phyloP scores from a whole-genome alignment of 2,888 invertebrate genomes.

The Isotomurus palustris region DNA sequence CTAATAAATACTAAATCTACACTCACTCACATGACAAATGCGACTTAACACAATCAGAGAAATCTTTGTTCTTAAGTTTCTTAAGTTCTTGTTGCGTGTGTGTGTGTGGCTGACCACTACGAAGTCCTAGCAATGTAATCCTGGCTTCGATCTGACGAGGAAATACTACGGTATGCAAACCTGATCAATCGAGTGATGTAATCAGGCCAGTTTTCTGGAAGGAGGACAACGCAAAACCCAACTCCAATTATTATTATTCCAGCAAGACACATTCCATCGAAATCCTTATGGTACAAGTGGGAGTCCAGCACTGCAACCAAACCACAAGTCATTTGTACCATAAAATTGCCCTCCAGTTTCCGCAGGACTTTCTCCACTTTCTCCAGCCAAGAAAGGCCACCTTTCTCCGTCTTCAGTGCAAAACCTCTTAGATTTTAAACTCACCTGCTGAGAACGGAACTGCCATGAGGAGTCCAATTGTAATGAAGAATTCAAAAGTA shows the following conservation, averaged over 20 bases:
- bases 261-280: conserved; percentile 92
- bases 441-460: conserved; percentile 92
- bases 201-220: conserved; percentile 94
- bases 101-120: background rate
- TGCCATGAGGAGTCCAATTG: conserved; percentile 85
- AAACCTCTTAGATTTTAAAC: conserved; percentile 39
- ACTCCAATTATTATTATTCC: conserved; percentile 85
- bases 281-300: conserved; percentile 75
- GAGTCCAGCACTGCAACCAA: conserved; percentile 70
- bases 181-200: conserved; percentile 83
- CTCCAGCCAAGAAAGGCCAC: too few relatives aligned
- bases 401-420: background rate
- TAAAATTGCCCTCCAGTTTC: too few relatives aligned
- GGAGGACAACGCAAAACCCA: conserved; percentile 89
- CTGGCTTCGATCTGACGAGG: conserved; percentile 36
- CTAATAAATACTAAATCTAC: too few relatives aligned
- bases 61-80: background rate
- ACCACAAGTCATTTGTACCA: background rate
- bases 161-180: conserved; percentile 53
- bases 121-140: background rate
- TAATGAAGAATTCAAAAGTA: conserved; percentile 91
- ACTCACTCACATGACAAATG: too few relatives aligned
- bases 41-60: background rate
- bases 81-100: background rate
- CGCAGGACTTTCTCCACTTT: too few relatives aligned